Evolutionary conservation across 1,140 invertebrate species (phyloP).

Genomic region (Scaptodrosophila lebanonensis): DNA sequence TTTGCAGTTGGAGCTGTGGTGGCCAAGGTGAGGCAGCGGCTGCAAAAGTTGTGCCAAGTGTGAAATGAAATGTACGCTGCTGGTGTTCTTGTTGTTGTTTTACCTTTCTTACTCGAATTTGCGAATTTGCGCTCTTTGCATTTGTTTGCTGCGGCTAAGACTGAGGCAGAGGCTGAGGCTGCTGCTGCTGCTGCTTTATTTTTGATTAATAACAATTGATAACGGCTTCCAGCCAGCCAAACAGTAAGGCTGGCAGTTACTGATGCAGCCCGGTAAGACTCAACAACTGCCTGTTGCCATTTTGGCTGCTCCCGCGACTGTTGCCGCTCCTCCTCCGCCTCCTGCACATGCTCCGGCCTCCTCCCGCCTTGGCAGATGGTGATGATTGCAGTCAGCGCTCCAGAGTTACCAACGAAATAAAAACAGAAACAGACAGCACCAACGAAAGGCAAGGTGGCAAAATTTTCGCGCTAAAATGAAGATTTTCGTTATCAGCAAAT

Average conservation of each 20-base stretch:
- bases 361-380: too few species aligned
- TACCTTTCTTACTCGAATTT: constrained; percentile 36
- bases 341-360: too few species aligned
- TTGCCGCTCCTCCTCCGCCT: too few species aligned
- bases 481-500: constrained; percentile 65
- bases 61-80: constrained; percentile 61
- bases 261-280: constrained; percentile 16
- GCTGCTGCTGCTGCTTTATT: constrained; percentile 31
- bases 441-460: constrained; percentile 60
- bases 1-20: too few species aligned
- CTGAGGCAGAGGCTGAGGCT: too few species aligned
- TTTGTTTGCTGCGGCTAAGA: constrained; percentile 9
- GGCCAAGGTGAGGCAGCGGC: too few species aligned
- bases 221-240: constrained; percentile 17
- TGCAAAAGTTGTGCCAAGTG: too few species aligned
- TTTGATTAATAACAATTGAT: constrained; percentile 75
- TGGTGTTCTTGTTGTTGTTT: constrained; percentile 17
- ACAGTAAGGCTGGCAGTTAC: not conserved
- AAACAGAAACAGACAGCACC: constrained; percentile 6
- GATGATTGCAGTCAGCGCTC: constrained; percentile 52
- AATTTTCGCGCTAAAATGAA: constrained; percentile 74
- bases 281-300: constrained; percentile 11
- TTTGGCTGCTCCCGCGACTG: constrained; percentile 28
- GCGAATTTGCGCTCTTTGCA: constrained; percentile 53
- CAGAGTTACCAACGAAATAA: not conserved